Percentiles rank a stretch among this genome's conserved stretches.
phyloP scores from a whole-genome alignment of 2,113 vertebrate species.

The Mastomys coucha region DNA sequence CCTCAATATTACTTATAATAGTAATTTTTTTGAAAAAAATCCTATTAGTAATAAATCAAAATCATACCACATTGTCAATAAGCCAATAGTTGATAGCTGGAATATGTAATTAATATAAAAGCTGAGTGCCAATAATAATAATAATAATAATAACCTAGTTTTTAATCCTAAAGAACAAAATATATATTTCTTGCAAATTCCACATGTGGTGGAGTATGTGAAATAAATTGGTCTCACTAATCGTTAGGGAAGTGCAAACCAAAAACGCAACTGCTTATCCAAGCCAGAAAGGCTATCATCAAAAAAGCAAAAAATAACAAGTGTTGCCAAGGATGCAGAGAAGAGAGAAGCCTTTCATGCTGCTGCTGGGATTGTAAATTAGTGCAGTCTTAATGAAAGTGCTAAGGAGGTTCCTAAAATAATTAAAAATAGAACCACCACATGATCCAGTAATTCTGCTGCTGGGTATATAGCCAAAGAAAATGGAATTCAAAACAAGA shows the following conservation, averaged over 20 bases:
- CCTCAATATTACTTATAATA: slow-evolving; percentile 11
- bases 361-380: background rate
- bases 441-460: background rate
- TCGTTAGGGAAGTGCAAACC: background rate
- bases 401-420: background rate
- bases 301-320: background rate
- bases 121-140: background rate
- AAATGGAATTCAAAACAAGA: background rate
- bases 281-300: background rate
- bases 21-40: background rate
- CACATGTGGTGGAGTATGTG: background rate
- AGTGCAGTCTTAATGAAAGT: background rate
- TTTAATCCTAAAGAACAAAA: background rate
- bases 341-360: background rate
- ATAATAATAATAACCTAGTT: background rate
- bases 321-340: background rate
- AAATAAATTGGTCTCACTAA: background rate
- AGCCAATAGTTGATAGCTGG: slow-evolving; percentile 1
- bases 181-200: background rate
- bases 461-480: background rate
- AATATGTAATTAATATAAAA: background rate
- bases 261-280: background rate
- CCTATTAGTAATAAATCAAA: background rate
- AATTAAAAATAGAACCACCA: background rate
- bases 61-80: background rate